Percentiles rank a stretch among this genome's conserved stretches.
phyloP scores from a whole-genome alignment of 2,888 invertebrate species.

The Leucania comma region DNA sequence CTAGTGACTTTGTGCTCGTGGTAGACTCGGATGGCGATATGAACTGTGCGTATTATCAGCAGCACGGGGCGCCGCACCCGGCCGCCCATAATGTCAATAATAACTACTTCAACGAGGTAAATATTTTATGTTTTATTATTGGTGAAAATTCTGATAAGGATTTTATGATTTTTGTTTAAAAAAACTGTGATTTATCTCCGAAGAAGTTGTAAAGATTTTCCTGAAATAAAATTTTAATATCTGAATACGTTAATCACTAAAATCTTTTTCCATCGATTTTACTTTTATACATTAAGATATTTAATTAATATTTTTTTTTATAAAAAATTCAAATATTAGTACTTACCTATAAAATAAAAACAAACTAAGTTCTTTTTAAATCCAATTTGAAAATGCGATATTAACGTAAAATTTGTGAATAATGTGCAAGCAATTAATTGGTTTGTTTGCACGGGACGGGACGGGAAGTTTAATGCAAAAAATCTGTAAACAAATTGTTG shows the following conservation, averaged over 20 bases:
- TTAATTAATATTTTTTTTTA: not conserved
- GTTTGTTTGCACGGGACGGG: no score
- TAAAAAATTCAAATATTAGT: not conserved
- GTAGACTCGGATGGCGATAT: constrained; percentile 82
- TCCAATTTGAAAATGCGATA: constrained; percentile 11
- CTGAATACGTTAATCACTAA: no score
- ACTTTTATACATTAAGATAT: not conserved
- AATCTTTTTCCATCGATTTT: no score
- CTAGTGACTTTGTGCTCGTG: constrained; percentile 64
- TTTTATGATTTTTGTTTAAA: not conserved
- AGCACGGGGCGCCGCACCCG: constrained; percentile 86
- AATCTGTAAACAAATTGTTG: no score
- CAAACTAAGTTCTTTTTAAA: not conserved
- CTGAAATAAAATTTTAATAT: not conserved
- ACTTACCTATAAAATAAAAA: not conserved
- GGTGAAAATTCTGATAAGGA: not conserved
- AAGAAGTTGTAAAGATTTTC: not conserved
- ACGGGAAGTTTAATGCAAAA: no score
- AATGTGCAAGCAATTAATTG: no score
- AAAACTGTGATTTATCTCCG: no score
- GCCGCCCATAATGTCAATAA: constrained; percentile 85
- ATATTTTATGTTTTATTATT: constrained; percentile 33
- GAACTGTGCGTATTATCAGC: constrained; percentile 89
- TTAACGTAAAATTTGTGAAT: not conserved
- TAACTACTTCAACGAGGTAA: constrained; percentile 89